Conservation (phyloP, 2,888 invertebrate species). For the Dolichopus griseipennis region DNA sequence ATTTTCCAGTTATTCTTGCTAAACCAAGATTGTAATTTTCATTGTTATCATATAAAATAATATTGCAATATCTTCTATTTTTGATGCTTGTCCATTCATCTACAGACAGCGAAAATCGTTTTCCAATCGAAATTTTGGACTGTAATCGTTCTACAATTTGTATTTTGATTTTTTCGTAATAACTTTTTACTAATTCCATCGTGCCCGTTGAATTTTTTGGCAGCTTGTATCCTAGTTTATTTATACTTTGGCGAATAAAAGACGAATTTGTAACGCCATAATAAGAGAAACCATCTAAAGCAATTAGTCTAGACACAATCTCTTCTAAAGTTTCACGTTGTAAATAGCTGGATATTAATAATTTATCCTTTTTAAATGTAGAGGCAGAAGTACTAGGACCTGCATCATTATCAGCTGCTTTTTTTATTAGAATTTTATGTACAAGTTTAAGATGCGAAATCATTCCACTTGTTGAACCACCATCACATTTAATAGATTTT, state of each 20-base stretch:
- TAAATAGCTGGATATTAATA: neutral
- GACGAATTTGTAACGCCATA: constrained; percentile 7
- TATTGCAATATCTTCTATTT: constrained; percentile 7
- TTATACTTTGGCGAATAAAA: too few species aligned
- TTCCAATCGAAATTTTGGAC: too few species aligned
- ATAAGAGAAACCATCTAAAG: constrained; percentile 10
- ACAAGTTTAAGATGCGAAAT: constrained; percentile 8
- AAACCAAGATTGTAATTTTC: constrained; percentile 9
- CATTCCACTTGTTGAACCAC: constrained; percentile 9
- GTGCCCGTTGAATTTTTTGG: too few species aligned
- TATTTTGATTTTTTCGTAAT: too few species aligned
- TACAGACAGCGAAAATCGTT: too few species aligned
- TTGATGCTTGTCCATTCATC: constrained; percentile 8
- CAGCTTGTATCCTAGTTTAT: too few species aligned
- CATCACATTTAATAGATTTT: too few species aligned
- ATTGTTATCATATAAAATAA: constrained; percentile 3
- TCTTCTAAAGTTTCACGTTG: constrained; percentile 1
- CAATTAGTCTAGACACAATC: constrained; percentile 6
- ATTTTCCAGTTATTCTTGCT: neutral
- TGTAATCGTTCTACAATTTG: too few species aligned
- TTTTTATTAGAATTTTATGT: constrained; percentile 4
- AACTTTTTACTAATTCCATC: too few species aligned
- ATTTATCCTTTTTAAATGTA: neutral
- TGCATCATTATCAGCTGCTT: constrained; percentile 5
- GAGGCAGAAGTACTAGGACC: constrained; percentile 9